A percentile compares a stretch with the other conserved stretches of the same genome.
phyloP scores from a whole-genome alignment of 1,140 invertebrate genomes.

The Trichonephila clavata region DNA sequence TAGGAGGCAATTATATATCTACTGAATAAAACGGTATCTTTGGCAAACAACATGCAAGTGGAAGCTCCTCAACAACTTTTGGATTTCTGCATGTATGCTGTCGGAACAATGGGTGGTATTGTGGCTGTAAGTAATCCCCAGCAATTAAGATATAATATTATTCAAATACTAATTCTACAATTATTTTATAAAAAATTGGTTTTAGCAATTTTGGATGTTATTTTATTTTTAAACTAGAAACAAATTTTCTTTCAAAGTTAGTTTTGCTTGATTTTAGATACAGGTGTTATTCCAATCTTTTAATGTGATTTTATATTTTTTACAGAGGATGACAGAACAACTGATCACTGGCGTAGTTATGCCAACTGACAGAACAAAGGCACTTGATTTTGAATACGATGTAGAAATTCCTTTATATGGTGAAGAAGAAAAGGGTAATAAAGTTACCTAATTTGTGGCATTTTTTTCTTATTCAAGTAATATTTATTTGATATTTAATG shows the following conservation, averaged over 20 bases:
- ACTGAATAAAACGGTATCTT: slow-evolving; percentile 78
- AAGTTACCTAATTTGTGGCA: background rate
- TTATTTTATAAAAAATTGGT: too few relatives aligned
- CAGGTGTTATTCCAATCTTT: background rate
- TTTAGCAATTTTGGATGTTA: too few relatives aligned
- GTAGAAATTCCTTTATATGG: slow-evolving; percentile 78
- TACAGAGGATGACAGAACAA: slow-evolving; percentile 79
- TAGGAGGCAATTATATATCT: slow-evolving; percentile 78
- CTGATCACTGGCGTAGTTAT: slow-evolving; percentile 78
- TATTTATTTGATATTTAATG: background rate
- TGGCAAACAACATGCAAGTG: slow-evolving; percentile 78
- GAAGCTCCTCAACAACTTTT: slow-evolving; percentile 79
- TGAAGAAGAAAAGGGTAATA: slow-evolving; percentile 76
- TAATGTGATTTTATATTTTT: background rate
- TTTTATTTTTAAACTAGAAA: too few relatives aligned
- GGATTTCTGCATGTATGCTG: slow-evolving; percentile 79
- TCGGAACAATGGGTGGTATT: slow-evolving; percentile 79
- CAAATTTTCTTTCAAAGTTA: too few relatives aligned
- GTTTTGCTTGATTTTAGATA: too few relatives aligned
- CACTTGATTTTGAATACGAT: slow-evolving; percentile 78
- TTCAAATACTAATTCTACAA: too few relatives aligned
- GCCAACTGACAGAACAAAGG: slow-evolving; percentile 78
- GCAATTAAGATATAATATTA: too few relatives aligned
- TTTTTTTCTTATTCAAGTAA: background rate
- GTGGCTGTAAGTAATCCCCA: slow-evolving; percentile 78